phyloP scores from a whole-genome alignment of 2,797 vertebrate species.

The Tolypeutes matacus region DNA sequence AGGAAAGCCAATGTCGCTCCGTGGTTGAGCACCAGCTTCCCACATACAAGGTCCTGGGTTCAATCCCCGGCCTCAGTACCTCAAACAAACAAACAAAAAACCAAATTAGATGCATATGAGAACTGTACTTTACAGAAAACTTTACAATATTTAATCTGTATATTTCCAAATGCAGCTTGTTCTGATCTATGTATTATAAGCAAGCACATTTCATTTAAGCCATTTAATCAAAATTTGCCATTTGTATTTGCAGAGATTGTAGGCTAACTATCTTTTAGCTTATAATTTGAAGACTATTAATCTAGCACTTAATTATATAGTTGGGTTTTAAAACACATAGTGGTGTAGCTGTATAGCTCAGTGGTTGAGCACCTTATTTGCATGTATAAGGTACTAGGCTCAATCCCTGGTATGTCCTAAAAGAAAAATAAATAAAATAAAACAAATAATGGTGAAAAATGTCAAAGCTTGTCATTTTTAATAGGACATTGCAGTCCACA shows the following conservation, averaged over 20 bases:
- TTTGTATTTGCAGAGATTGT: conserved; percentile 71
- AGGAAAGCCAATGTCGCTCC: no score
- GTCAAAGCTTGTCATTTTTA: neutral
- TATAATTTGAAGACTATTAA: conserved; percentile 74
- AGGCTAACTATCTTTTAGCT: conserved; percentile 60
- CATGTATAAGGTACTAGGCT: no score
- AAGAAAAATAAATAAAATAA: neutral
- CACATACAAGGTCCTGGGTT: no score
- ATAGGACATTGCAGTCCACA: neutral
- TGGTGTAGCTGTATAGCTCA: neutral
- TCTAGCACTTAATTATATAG: conserved; percentile 75
- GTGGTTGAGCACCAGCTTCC: no score
- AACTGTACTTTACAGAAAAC: conserved; percentile 47
- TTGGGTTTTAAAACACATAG: conserved; percentile 64
- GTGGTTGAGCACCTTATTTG: no score
- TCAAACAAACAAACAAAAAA: neutral
- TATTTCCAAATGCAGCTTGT: conserved; percentile 71
- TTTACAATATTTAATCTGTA: conserved; percentile 52
- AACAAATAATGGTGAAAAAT: conserved; percentile 35
- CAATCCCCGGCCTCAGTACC: no score
- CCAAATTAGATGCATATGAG: conserved; percentile 64
- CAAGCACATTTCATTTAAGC: conserved; percentile 77
- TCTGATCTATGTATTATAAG: conserved; percentile 64
- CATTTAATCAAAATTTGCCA: conserved; percentile 72
- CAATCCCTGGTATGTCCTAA: no score